Base-by-base conservation (phyloP, 2,113 vertebrate species). In the Corythoichthys haematopterus region DNA sequence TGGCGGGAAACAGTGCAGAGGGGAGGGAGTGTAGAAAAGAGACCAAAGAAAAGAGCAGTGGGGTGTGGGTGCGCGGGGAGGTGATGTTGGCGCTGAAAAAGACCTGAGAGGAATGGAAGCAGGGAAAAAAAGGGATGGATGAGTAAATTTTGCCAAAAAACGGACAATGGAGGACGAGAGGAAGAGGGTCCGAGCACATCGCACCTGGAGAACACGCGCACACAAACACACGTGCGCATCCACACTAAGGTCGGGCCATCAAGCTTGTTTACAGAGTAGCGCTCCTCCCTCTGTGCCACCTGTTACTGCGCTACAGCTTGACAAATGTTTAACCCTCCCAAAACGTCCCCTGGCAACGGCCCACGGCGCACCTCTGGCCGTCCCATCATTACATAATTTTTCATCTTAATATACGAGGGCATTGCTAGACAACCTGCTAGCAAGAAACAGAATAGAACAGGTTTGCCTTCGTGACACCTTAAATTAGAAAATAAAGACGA, bases 261-360 rank as follows among this genome's bases (percentile, higher is more conserved):
- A 74, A 69, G 72, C 64, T 70, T 88, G 85, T 89, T 88, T 87
- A 82, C 79, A 78, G 81, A 85, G 84, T 1, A 73, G 64, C 6
- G 75, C 83, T 85, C 79, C 83, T 77, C 85, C 85, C 77, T 80
- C 77, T 36, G 60, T 81, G 83, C 87, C 88, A 88, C 88, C 88
- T 88, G 88, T 88, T 88, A 84, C 85, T 78, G 81, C 74, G 79
- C 77, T 78, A 73, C 70, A 78, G 75, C 74, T 68, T 58, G 70
- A 85, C 85, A 86, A 85, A 87, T 88, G 84, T 88, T 83, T 87
- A 85, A 88, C 84, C 84, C 80, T 78, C 84, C 84, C 82, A 78
- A 72, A 80, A 76, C 76, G 72, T 79, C 80, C 75, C 82, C 75
- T 46, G 76, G 87, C 84, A 87, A 87, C 86, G 68, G 68, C 74